These are phyloP conservation scores for Drosophila hamatofila DNA, from an alignment of 2,888 invertebrate species.

Conservation along the genomic window DNA sequence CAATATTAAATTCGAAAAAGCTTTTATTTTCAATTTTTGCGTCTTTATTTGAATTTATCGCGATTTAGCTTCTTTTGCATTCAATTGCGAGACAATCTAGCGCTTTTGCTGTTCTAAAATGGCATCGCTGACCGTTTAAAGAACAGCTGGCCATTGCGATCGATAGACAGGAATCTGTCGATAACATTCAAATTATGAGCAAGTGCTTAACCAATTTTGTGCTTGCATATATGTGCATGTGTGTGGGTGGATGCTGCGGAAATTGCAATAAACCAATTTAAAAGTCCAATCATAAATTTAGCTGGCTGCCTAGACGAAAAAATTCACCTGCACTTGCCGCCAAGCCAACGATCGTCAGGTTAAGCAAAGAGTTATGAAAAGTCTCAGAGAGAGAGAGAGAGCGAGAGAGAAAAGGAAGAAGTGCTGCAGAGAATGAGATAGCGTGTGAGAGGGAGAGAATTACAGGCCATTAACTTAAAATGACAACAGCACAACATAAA, in stretches of 20 bases:
- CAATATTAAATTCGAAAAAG: no score
- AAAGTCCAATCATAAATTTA: slow-evolving; percentile 69
- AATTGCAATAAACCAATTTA: slow-evolving; percentile 72
- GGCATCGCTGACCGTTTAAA: background rate
- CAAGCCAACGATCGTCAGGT: slow-evolving; percentile 50
- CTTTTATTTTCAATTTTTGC: no score
- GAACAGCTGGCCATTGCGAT: background rate
- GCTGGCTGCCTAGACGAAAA: slow-evolving; percentile 37
- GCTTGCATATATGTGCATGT: slow-evolving; percentile 10
- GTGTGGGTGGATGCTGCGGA: slow-evolving; percentile 45
- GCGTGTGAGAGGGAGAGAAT: slow-evolving; percentile 45
- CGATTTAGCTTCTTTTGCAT: no score
- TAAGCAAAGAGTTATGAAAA: slow-evolving; percentile 66
- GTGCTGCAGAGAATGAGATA: background rate
- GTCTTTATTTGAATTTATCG: no score
- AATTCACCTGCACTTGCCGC: slow-evolving; percentile 67
- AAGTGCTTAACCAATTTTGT: background rate
- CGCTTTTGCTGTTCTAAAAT: no score
- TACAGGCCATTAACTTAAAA: slow-evolving; percentile 83
- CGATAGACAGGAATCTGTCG: slow-evolving; percentile 17
- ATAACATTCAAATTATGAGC: slow-evolving; percentile 6
- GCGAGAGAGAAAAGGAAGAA: slow-evolving; percentile 22
- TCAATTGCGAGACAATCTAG: no score
- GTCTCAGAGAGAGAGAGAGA: slow-evolving; percentile 12
- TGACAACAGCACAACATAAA: slow-evolving; percentile 82